These are phyloP conservation scores for Cynodonichthys magdalenae DNA, from an alignment of 2,797 vertebrate species.

Conservation along the genomic window DNA sequence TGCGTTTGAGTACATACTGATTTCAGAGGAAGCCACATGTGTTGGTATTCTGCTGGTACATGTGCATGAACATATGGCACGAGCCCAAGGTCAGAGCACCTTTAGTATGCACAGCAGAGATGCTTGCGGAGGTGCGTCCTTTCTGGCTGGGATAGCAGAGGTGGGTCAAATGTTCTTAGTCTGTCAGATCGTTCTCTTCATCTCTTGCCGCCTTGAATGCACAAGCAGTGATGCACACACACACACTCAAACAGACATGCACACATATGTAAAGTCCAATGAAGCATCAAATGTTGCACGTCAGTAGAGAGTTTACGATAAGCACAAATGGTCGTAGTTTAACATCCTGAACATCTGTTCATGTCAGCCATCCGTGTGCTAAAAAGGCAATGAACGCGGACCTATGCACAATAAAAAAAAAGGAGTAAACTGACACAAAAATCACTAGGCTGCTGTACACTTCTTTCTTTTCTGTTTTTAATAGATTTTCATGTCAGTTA, in stretches of 20 bases:
- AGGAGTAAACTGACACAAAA: constrained; percentile 53
- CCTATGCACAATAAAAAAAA: constrained; percentile 51
- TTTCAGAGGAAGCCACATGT: constrained; percentile 31
- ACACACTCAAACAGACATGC: neutral
- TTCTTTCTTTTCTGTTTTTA: constrained; percentile 48
- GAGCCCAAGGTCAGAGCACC: constrained; percentile 43
- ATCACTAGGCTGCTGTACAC: constrained; percentile 50
- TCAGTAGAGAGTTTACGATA: constrained; percentile 21
- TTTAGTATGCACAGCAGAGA: constrained; percentile 28
- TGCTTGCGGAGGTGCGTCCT: constrained; percentile 23
- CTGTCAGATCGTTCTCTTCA: constrained; percentile 37
- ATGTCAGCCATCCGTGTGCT: constrained; percentile 63
- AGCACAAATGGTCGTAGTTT: constrained; percentile 43
- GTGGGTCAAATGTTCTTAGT: constrained; percentile 33
- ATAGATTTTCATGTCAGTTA: constrained; percentile 49
- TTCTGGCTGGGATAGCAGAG: constrained; percentile 24
- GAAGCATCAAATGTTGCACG: constrained; percentile 58
- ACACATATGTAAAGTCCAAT: constrained; percentile 37
- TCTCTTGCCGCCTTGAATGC: constrained; percentile 14
- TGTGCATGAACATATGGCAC: constrained; percentile 27
- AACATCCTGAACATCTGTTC: constrained; percentile 67
- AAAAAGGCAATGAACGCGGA: constrained; percentile 32
- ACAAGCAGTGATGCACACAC: constrained; percentile 21
- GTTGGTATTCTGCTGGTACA: constrained; percentile 34
- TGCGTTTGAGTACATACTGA: constrained; percentile 14